Evolutionary conservation across 1,140 invertebrate genomes (phyloP).

Genomic region (Drosophila nebulosa): DNA sequence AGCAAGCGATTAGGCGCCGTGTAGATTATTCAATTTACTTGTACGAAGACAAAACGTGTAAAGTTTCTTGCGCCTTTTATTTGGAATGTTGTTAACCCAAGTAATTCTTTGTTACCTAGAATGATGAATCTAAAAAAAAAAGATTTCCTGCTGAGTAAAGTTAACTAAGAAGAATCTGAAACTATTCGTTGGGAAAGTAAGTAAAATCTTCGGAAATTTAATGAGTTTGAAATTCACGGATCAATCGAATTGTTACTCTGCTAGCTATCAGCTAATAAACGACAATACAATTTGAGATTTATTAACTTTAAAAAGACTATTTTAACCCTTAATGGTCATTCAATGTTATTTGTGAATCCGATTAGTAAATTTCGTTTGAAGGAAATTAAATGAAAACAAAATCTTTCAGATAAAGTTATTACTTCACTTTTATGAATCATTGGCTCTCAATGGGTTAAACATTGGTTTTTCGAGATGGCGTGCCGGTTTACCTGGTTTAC

Average conservation of each 20-base stretch:
- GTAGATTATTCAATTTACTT: constrained; percentile 64
- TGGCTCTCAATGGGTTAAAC: constrained; percentile 13
- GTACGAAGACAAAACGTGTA: constrained; percentile 6
- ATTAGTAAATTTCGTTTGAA: background rate
- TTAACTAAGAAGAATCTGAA: background rate
- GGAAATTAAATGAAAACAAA: background rate
- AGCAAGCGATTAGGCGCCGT: constrained; percentile 35
- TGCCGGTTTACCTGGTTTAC: background rate
- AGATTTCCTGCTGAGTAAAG: background rate
- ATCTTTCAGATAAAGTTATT: background rate
- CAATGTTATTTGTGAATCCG: background rate
- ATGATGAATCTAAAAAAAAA: too few species aligned
- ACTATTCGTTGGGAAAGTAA: too few species aligned
- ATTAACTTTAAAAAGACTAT: too few species aligned
- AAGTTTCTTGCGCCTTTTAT: constrained; percentile 1
- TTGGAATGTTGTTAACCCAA: background rate
- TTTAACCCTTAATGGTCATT: too few species aligned
- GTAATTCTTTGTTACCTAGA: background rate
- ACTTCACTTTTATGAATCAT: background rate
- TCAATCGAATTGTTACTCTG: too few species aligned
- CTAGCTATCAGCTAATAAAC: too few species aligned
- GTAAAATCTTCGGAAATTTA: too few species aligned
- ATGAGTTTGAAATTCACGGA: too few species aligned
- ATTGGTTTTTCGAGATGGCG: constrained; percentile 15
- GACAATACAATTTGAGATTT: too few species aligned